Conservation (phyloP, 2,888 invertebrate species). For the Mantis religiosa region DNA sequence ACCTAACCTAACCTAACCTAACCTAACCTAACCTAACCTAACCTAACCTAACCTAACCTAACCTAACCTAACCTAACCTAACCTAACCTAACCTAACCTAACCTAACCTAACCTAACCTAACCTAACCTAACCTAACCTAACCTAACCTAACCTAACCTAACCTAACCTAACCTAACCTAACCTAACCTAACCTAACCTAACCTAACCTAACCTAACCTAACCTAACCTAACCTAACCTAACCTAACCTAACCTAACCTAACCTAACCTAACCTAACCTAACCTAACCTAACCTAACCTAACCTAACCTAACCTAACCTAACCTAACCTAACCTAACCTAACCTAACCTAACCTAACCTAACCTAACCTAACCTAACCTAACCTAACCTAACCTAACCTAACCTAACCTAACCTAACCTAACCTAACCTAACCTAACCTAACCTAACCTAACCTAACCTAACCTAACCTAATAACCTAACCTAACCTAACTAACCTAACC, state of each 20-base stretch:
- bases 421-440: neutral
- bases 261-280: slow-evolving; percentile 36
- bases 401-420: neutral
- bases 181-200: slow-evolving; percentile 37
- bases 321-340: slow-evolving; percentile 37
- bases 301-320: slow-evolving; percentile 32
- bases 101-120: slow-evolving; percentile 30
- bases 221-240: slow-evolving; percentile 32
- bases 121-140: slow-evolving; percentile 37
- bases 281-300: slow-evolving; percentile 36
- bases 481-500: neutral
- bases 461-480: slow-evolving; percentile 14
- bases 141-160: slow-evolving; percentile 36
- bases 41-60: too few species aligned
- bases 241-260: slow-evolving; percentile 36
- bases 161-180: slow-evolving; percentile 35
- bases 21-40: too few species aligned
- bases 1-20: too few species aligned
- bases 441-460: slow-evolving; percentile 36
- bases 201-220: slow-evolving; percentile 38
- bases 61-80: too few species aligned
- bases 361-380: slow-evolving; percentile 36
- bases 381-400: too few species aligned
- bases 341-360: slow-evolving; percentile 37
- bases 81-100: too few species aligned